Evolutionary conservation across 2,888 invertebrate species (phyloP).

Genomic region (Fabriciana adippe): DNA sequence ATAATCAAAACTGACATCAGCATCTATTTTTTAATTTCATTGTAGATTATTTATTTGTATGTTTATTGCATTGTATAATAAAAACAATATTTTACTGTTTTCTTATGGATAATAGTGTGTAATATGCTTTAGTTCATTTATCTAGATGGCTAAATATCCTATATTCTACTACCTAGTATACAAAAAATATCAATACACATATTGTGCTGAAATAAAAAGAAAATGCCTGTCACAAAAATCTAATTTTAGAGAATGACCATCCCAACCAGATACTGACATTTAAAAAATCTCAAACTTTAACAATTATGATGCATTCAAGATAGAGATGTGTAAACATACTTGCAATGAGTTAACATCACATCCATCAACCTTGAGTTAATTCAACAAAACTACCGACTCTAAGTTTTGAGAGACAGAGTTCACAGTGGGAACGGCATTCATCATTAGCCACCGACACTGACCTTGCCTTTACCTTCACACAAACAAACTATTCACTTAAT

Average conservation of each 20-base stretch:
- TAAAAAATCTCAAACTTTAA: not conserved
- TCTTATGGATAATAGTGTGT: too few species aligned
- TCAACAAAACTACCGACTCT: constrained; percentile 48
- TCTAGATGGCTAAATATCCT: too few species aligned
- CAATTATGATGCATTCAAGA: constrained; percentile 19
- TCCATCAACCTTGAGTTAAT: constrained; percentile 58
- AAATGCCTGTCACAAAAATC: not conserved
- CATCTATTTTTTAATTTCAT: not conserved
- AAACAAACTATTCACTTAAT: constrained; percentile 39
- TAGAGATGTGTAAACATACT: constrained; percentile 9
- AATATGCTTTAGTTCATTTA: too few species aligned
- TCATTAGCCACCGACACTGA: constrained; percentile 53
- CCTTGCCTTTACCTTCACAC: constrained; percentile 69
- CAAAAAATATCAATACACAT: too few species aligned
- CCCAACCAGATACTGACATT: not conserved
- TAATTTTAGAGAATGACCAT: not conserved
- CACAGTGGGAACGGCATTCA: constrained; percentile 41
- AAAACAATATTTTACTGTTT: too few species aligned
- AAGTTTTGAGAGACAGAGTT: constrained; percentile 46
- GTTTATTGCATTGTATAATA: not conserved
- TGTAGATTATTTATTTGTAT: not conserved
- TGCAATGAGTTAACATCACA: constrained; percentile 43
- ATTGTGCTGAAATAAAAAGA: too few species aligned
- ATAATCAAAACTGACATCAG: constrained; percentile 3
- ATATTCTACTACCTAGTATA: too few species aligned